Percentiles rank a stretch among this genome's conserved stretches.
phyloP scores from a whole-genome alignment of 92 coral and sea anemone genomes.

The Palythoa heliodiscus region DNA sequence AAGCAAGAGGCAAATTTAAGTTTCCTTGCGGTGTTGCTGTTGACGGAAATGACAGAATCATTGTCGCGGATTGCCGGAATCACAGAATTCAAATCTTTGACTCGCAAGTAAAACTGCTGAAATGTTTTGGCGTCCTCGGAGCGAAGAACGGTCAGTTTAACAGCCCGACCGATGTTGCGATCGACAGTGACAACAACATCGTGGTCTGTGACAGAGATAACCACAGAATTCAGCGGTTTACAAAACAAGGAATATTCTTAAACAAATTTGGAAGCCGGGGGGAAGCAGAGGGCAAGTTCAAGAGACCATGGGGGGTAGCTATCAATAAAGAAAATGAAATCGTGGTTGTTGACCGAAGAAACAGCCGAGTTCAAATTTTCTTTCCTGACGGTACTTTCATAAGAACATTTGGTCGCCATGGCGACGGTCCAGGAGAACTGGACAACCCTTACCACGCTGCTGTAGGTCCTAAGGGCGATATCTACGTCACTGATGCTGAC shows the following conservation, averaged over 20 bases:
- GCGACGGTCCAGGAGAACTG: conserved; percentile 66
- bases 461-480: conserved; percentile 70
- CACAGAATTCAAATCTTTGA: conserved; percentile 90
- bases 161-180: conserved; percentile 92
- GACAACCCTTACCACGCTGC: conserved; percentile 92
- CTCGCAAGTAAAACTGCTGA: conserved; percentile 71
- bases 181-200: conserved; percentile 72
- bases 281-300: conserved; percentile 68
- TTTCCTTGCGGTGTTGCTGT: conserved; percentile 98
- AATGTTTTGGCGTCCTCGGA: conserved; percentile 86
- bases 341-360: conserved; percentile 85
- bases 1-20: conserved; percentile 70
- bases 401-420: conserved; percentile 82
- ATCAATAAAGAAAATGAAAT: conserved; percentile 73
- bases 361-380: conserved; percentile 82
- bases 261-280: conserved; percentile 90
- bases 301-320: conserved; percentile 97
- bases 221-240: conserved; percentile 89
- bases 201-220: conserved; percentile 95
- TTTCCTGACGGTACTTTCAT: conserved; percentile 76
- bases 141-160: conserved; percentile 89
- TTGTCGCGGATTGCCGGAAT: conserved; percentile 94
- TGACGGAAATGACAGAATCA: conserved; percentile 72
- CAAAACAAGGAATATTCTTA: conserved; percentile 79
- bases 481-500: conserved; percentile 92